phyloP scores from a whole-genome alignment of 2,113 vertebrate genomes.

The Telmatochromis brichardi region DNA sequence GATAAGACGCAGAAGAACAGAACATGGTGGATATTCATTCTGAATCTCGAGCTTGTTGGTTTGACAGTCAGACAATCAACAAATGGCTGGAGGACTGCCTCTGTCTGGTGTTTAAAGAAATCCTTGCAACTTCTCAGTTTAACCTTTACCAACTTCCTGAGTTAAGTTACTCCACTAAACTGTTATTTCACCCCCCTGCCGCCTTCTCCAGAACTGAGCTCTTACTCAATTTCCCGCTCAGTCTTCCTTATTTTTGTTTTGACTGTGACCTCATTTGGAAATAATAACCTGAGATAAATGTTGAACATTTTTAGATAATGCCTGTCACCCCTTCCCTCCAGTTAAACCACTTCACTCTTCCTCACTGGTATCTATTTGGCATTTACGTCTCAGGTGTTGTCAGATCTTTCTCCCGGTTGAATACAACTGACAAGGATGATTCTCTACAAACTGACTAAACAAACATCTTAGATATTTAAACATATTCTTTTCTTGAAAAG shows the following conservation, averaged over 20 bases:
- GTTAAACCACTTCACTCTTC: not conserved
- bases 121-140: not conserved
- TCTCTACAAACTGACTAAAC: not conserved
- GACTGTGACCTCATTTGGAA: not conserved
- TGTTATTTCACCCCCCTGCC: rapidly evolving
- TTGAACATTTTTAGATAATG: not conserved
- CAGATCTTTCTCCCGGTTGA: rapidly evolving
- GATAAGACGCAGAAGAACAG: not conserved
- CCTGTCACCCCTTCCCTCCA: not conserved
- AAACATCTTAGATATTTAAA: not conserved
- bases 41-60: not conserved
- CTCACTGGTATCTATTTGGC: not conserved
- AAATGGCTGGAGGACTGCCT: not conserved
- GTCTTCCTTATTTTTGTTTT: not conserved
- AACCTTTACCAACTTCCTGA: not conserved
- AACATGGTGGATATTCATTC: not conserved
- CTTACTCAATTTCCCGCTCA: not conserved
- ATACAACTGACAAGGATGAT: not conserved
- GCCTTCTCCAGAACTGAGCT: not conserved
- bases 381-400: not conserved
- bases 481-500: not conserved
- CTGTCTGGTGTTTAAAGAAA: not conserved
- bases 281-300: not conserved
- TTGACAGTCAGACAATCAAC: not conserved
- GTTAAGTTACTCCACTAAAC: not conserved